phyloP scores from a whole-genome alignment of 2,797 vertebrate genomes.

The Urosaurus nigricauda region DNA sequence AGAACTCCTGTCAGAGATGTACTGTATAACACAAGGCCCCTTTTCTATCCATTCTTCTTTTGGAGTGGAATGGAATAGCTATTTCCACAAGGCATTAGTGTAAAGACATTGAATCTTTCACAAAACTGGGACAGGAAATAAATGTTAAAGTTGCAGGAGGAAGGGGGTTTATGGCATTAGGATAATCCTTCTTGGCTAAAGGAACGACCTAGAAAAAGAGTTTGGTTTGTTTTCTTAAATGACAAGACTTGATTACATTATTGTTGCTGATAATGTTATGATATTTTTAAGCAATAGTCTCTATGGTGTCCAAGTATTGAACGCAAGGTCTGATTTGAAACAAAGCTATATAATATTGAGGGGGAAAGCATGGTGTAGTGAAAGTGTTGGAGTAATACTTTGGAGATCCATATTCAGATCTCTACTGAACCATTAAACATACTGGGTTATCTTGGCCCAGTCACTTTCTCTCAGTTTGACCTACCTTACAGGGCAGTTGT shows the following conservation, averaged over 20 bases:
- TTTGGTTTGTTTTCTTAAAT: slow-evolving; percentile 9
- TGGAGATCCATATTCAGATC: neutral
- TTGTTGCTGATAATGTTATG: neutral
- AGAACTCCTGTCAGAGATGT: neutral
- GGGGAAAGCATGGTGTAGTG: neutral
- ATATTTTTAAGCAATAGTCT: neutral
- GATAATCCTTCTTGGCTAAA: slow-evolving; percentile 25
- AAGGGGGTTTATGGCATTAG: neutral
- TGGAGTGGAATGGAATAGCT: neutral
- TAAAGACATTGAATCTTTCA: neutral
- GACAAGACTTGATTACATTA: slow-evolving; percentile 8
- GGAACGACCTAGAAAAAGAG: slow-evolving; percentile 16
- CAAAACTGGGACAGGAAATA: slow-evolving; percentile 28
- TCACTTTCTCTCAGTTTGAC: neutral
- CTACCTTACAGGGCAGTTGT: neutral
- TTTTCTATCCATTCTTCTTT: neutral
- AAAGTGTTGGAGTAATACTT: neutral
- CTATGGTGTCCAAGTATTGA: neutral
- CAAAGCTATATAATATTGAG: neutral
- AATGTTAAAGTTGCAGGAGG: neutral
- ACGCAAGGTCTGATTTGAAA: neutral
- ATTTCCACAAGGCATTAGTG: slow-evolving; percentile 12
- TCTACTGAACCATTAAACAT: neutral
- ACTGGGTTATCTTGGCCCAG: neutral
- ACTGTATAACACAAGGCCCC: neutral